Evolutionary conservation across 2,888 invertebrate genomes (phyloP).

Genomic region (Vannuccia rotundouncinata): DNA sequence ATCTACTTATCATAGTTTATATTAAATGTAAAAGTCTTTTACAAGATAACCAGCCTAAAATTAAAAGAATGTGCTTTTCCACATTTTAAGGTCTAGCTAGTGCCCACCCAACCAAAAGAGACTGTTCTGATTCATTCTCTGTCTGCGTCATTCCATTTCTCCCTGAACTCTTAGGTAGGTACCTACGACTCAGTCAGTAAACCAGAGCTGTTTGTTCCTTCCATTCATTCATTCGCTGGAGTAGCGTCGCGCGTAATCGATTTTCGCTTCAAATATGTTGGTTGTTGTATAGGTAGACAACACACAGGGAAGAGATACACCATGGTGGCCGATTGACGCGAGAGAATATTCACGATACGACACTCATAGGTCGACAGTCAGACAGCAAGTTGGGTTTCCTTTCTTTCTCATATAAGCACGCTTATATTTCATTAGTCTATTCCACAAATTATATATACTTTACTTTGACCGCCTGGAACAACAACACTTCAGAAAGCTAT

Average conservation of each 20-base stretch:
- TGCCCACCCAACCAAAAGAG: too few relatives aligned
- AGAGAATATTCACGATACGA: neutral
- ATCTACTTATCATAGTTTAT: too few relatives aligned
- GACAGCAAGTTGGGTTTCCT: neutral
- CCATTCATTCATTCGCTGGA: slow-evolving; percentile 23
- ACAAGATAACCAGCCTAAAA: too few relatives aligned
- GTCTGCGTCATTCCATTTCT: too few relatives aligned
- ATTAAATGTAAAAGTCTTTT: too few relatives aligned
- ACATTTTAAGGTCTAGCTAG: too few relatives aligned
- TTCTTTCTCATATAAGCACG: neutral
- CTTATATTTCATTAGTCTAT: neutral
- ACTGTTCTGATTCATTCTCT: too few relatives aligned
- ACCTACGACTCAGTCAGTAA: too few relatives aligned
- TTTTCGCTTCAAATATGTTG: slow-evolving; percentile 42
- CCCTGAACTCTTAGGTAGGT: too few relatives aligned
- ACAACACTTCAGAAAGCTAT: too few relatives aligned
- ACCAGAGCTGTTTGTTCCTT: neutral
- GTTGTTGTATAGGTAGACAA: slow-evolving; percentile 37
- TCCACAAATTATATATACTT: neutral
- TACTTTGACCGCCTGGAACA: neutral
- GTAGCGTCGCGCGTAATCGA: slow-evolving; percentile 43
- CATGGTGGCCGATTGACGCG: neutral
- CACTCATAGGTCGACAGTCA: neutral
- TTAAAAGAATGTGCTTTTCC: too few relatives aligned
- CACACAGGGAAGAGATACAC: neutral